Evolutionary conservation across 2,113 vertebrate species (phyloP), one percentile per base, ranked within the genome.

Genomic region (Dicaeum eximium): DNA sequence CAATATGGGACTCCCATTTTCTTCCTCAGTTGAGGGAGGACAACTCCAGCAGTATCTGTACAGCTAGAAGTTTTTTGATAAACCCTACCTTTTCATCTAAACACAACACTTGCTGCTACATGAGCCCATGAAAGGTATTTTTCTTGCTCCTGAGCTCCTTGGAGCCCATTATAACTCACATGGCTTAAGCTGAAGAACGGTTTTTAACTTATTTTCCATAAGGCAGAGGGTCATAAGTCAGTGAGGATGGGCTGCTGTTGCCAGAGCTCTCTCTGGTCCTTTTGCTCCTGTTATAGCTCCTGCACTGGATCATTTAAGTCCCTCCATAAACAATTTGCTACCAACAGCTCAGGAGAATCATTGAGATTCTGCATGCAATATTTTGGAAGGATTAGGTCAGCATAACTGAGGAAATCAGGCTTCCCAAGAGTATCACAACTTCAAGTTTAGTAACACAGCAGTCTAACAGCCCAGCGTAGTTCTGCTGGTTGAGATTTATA

Each of bases 311-410:
- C 71, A 86, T 77, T 92, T 60, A 87, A 77, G 38, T 62, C 19
- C 60, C 66, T 77, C 50, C 74, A 83, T 54, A 93, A 95, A 91
- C 66, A 86, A 47, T 40, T 70, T 85, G 64, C 66, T 90, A 85
- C 47, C 71, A 91, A 70, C 33, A 44, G 51, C 66, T 90, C 64
- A 71, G 58, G 6, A 71, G 64, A 83, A 78, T 84, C 2, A 0
- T 1, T 83, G 57, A 38, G 48, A 86, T 94, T 92, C 84, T 73
- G 38, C 60, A 66, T 65, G 81, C 62, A 80, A 7, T 66, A 66
- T 86, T 94, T 90, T 69, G 30, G 57, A 79, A 95, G 66, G 71
- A 90, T 86, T 86, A 84, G 79, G 86, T 85, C 73, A 94, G 77
- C 80, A 80, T 44, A 95, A 80, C 65, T 74, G 80, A 50, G 66